These are phyloP conservation scores for Ctenopoma kingsleyae DNA, from an alignment of 2,797 vertebrate species.

Conservation along the genomic window DNA sequence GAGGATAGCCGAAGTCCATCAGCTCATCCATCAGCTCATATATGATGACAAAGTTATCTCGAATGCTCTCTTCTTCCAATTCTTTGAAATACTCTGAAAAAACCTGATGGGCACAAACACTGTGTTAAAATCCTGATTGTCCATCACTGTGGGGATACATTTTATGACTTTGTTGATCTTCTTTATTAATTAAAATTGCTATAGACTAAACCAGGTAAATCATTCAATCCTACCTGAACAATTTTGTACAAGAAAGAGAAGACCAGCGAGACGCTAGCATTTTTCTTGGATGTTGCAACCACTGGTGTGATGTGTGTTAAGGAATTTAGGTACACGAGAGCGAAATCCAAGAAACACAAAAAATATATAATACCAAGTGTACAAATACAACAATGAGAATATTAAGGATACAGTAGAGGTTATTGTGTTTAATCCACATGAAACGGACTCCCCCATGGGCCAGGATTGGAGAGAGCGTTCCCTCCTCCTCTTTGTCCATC, in stretches of 20 bases:
- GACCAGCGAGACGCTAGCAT: constrained; percentile 95
- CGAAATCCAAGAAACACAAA: neutral
- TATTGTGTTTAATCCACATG: constrained; percentile 99
- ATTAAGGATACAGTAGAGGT: constrained; percentile 94
- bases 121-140: neutral
- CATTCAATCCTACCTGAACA: constrained; percentile 89
- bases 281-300: constrained; percentile 99
- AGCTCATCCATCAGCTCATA: constrained; percentile 98
- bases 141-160: neutral
- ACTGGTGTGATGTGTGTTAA: constrained; percentile 85
- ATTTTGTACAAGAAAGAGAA: constrained; percentile 99
- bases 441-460: constrained; percentile 96
- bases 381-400: neutral
- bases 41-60: constrained; percentile 99
- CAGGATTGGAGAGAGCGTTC: constrained; percentile 93
- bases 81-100: constrained; percentile 99
- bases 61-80: constrained; percentile 97
- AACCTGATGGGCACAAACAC: constrained; percentile 83
- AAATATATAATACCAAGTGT: neutral
- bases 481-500: constrained; percentile 98
- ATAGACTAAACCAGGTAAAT: neutral
- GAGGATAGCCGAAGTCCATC: constrained; percentile 98
- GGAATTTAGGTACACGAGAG: constrained; percentile 14
- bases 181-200: neutral
- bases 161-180: neutral